phyloP scores from a whole-genome alignment of 30 jellyfish, hydroid and myxozoan species.

The Cassiopea xamachana region DNA sequence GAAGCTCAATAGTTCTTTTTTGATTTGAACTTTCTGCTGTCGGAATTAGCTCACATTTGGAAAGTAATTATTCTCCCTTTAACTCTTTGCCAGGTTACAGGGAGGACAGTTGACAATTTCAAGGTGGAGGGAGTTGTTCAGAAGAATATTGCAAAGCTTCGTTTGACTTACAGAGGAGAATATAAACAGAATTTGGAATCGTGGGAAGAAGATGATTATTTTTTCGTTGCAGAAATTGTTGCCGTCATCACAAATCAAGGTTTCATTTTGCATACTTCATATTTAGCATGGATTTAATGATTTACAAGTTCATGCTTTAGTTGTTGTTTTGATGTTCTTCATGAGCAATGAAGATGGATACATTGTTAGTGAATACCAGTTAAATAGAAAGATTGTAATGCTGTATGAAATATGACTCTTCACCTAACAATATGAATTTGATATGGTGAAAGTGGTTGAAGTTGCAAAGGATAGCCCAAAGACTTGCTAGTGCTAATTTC shows the following conservation, averaged over 20 bases:
- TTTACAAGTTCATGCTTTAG: background rate
- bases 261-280: background rate
- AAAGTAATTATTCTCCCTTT: background rate
- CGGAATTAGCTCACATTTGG: background rate
- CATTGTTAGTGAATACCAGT: no score
- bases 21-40: no score
- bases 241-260: slow-evolving; percentile 55
- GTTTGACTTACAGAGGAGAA: slow-evolving; percentile 42
- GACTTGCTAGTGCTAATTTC: no score
- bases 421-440: no score
- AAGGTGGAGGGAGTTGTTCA: slow-evolving; percentile 38
- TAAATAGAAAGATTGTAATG: no score
- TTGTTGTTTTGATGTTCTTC: no score
- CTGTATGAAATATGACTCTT: no score
- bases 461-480: no score
- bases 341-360: no score
- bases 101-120: slow-evolving; percentile 56
- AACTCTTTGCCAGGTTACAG: slow-evolving; percentile 9
- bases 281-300: background rate
- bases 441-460: no score
- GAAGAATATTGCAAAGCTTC: slow-evolving; percentile 21
- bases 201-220: slow-evolving; percentile 57
- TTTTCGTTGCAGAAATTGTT: slow-evolving; percentile 44
- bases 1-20: no score
- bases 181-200: slow-evolving; percentile 31